These are phyloP conservation scores for Loris lydekkerianus DNA, from an alignment of 2,797 vertebrate genomes.

Conservation along the genomic window DNA sequence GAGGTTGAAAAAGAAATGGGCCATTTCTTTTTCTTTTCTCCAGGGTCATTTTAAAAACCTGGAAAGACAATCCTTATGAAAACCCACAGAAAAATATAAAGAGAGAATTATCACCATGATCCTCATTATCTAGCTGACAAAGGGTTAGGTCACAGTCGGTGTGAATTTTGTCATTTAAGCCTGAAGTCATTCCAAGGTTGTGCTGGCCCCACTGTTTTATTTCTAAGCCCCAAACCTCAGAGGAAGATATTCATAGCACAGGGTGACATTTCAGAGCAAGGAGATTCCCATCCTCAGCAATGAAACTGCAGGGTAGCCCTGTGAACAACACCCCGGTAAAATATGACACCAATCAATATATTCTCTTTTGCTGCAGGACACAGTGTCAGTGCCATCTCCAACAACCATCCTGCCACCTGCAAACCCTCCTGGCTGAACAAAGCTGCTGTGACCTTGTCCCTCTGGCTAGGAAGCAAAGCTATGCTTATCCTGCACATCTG, in stretches of 20 bases:
- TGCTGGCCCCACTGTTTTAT: fast-evolving
- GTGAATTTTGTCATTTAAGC: background rate
- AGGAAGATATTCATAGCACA: background rate
- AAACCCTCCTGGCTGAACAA: background rate
- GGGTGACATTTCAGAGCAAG: background rate
- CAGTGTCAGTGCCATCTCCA: background rate
- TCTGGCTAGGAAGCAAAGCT: background rate
- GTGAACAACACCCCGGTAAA: too few relatives aligned
- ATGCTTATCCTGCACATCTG: background rate
- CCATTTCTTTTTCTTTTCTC: background rate
- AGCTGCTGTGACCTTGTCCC: background rate
- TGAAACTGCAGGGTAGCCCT: background rate
- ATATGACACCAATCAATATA: fast-evolving
- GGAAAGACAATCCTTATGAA: background rate
- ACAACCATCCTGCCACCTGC: background rate
- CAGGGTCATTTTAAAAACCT: background rate
- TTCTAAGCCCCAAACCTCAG: background rate
- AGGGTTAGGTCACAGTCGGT: background rate
- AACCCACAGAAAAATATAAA: background rate
- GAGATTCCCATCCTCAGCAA: background rate
- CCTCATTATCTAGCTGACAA: background rate
- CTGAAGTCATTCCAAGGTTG: background rate
- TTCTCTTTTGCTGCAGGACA: background rate
- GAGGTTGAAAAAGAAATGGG: background rate
- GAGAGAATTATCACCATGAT: background rate